These are phyloP conservation scores for Dione juno DNA, from an alignment of 2,888 invertebrate genomes.

Conservation along the genomic window DNA sequence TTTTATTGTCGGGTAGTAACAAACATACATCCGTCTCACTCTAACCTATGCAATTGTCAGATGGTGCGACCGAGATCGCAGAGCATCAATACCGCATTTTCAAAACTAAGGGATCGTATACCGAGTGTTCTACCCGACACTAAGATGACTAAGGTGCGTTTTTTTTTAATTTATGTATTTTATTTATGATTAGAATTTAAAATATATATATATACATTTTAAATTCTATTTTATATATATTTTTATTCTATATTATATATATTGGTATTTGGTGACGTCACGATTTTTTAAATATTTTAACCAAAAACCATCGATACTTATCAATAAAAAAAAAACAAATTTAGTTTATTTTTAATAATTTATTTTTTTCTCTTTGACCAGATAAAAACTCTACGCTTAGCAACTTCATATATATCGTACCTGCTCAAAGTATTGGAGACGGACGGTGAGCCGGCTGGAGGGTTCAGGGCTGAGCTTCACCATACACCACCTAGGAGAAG, in stretches of 20 bases:
- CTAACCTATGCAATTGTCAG: constrained; percentile 73
- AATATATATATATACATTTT: too few relatives aligned
- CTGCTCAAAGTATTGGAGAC: constrained; percentile 94
- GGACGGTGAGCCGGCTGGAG: constrained; percentile 91
- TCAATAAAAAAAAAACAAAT: too few relatives aligned
- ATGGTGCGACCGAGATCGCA: constrained; percentile 87
- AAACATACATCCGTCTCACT: constrained; percentile 55
- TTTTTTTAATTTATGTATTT: constrained; percentile 7
- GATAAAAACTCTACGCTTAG: constrained; percentile 96
- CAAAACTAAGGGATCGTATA: constrained; percentile 94
- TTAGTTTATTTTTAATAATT: neutral
- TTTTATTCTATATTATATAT: too few relatives aligned
- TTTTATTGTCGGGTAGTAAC: constrained; percentile 23
- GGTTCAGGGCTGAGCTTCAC: constrained; percentile 93
- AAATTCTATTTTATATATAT: too few relatives aligned
- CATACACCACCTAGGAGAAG: constrained; percentile 77
- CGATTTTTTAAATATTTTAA: too few relatives aligned
- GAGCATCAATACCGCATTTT: constrained; percentile 97
- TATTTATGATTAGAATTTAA: neutral
- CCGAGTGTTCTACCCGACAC: constrained; percentile 98
- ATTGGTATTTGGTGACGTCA: too few relatives aligned
- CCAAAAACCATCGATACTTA: too few relatives aligned
- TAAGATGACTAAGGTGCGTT: constrained; percentile 94
- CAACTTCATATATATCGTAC: constrained; percentile 96
- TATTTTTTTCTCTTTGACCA: constrained; percentile 63